Conservation (phyloP, 2,888 invertebrate genomes). For the Euspilapteryx auroguttella region DNA sequence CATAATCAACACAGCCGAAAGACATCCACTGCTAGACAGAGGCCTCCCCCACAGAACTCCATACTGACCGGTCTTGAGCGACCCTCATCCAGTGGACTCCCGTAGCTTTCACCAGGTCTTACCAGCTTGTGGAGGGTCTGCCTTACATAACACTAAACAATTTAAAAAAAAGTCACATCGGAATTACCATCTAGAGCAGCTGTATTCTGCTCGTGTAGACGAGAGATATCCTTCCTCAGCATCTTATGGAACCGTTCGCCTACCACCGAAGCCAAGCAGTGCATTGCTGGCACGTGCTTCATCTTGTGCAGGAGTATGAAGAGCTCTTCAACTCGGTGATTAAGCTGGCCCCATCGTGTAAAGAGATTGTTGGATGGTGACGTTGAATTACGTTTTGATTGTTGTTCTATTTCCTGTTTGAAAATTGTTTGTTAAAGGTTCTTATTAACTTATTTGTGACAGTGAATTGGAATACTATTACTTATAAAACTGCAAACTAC, state of each 20-base stretch:
- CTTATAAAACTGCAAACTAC: too few species aligned
- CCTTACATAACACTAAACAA: too few species aligned
- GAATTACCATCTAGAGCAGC: constrained; percentile 21
- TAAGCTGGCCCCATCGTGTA: constrained; percentile 78
- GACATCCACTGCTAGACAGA: too few species aligned
- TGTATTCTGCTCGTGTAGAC: constrained; percentile 14
- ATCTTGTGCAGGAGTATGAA: constrained; percentile 59
- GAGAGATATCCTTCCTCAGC: constrained; percentile 20
- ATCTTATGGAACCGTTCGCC: constrained; percentile 64
- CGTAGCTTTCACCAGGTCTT: too few species aligned
- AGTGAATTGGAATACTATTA: too few species aligned
- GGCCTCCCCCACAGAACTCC: too few species aligned
- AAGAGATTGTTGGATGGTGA: constrained; percentile 78
- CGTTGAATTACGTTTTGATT: constrained; percentile 40
- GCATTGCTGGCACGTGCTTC: background rate
- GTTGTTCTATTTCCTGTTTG: constrained; percentile 55
- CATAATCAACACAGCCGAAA: too few species aligned
- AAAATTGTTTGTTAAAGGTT: background rate
- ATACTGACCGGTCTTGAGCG: too few species aligned
- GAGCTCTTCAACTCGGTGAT: constrained; percentile 79
- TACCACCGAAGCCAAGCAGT: background rate
- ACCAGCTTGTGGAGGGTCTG: too few species aligned
- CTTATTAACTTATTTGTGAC: too few species aligned
- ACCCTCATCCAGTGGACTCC: too few species aligned
- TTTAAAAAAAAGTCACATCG: too few species aligned